These are phyloP conservation scores for Amphiprion clarkii DNA, from an alignment of 2,797 vertebrate species.

Conservation along the genomic window DNA sequence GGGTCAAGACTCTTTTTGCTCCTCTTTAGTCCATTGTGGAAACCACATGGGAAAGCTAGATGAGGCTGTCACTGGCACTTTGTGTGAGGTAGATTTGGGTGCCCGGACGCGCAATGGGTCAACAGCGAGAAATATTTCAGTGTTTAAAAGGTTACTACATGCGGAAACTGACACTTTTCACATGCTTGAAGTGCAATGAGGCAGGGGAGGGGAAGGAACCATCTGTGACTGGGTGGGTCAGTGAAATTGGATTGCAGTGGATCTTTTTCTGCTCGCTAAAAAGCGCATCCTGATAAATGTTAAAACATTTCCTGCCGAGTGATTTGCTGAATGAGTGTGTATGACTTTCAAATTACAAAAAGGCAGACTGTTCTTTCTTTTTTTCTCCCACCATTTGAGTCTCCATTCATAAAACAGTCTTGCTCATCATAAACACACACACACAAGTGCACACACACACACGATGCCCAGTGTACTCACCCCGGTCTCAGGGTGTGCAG, in stretches of 20 bases:
- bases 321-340: background rate
- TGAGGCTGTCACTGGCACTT: conserved; percentile 72
- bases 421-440: background rate
- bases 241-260: conserved; percentile 59
- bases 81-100: conserved; percentile 70
- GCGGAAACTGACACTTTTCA: conserved; percentile 30
- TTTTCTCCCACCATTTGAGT: background rate
- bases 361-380: background rate
- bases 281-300: conserved; percentile 47
- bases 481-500: conserved; percentile 95
- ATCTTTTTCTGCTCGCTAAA: conserved; percentile 52
- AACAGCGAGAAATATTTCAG: conserved; percentile 59
- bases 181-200: conserved; percentile 31
- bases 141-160: conserved; percentile 37
- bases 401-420: conserved; percentile 3
- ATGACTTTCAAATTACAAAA: background rate
- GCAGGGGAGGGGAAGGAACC: conserved; percentile 25
- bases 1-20: conserved; percentile 71
- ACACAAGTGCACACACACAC: conserved; percentile 6
- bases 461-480: conserved; percentile 82
- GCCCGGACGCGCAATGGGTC: conserved; percentile 51
- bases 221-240: conserved; percentile 55
- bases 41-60: conserved; percentile 78
- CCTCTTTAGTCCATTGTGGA: conserved; percentile 70
- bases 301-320: conserved; percentile 17